Percentiles rank a stretch among this genome's conserved stretches.
Conservation (phyloP, 2,888 invertebrate genomes). For the Drosophila anomelani region DNA sequence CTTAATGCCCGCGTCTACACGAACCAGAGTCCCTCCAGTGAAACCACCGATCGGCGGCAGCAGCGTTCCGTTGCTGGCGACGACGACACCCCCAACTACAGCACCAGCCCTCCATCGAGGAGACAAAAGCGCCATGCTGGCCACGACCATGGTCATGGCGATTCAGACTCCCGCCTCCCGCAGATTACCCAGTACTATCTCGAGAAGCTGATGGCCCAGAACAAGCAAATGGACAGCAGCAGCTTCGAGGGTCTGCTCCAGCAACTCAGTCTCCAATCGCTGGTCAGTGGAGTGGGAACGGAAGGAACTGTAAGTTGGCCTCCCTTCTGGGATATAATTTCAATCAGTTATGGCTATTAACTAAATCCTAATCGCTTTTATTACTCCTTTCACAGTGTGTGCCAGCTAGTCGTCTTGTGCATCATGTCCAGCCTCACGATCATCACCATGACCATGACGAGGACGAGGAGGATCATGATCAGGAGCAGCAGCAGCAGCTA, state of each 20-base stretch:
- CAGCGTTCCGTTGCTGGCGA: slow-evolving; percentile 52
- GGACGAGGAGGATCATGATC: slow-evolving; percentile 33
- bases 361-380: neutral
- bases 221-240: slow-evolving; percentile 85
- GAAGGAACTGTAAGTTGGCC: slow-evolving; percentile 58
- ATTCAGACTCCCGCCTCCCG: slow-evolving; percentile 67
- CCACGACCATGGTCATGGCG: slow-evolving; percentile 64
- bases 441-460: slow-evolving; percentile 48
- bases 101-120: slow-evolving; percentile 71
- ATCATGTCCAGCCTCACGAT: slow-evolving; percentile 75
- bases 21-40: slow-evolving; percentile 73
- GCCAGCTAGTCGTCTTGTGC: slow-evolving; percentile 66
- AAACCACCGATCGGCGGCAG: slow-evolving; percentile 66
- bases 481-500: slow-evolving; percentile 15
- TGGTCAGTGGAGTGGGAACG: slow-evolving; percentile 79
- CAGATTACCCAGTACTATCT: slow-evolving; percentile 87
- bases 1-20: slow-evolving; percentile 74
- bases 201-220: slow-evolving; percentile 87
- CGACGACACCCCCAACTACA: slow-evolving; percentile 65
- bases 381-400: slow-evolving; percentile 63
- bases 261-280: slow-evolving; percentile 86
- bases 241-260: slow-evolving; percentile 90
- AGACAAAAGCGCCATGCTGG: slow-evolving; percentile 82
- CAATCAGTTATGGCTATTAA: neutral
- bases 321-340: neutral